Percentiles rank a stretch among this genome's conserved stretches.
Evolutionary conservation across 2,888 invertebrate species (phyloP).

Genomic region (Amphipoea oculea): DNA sequence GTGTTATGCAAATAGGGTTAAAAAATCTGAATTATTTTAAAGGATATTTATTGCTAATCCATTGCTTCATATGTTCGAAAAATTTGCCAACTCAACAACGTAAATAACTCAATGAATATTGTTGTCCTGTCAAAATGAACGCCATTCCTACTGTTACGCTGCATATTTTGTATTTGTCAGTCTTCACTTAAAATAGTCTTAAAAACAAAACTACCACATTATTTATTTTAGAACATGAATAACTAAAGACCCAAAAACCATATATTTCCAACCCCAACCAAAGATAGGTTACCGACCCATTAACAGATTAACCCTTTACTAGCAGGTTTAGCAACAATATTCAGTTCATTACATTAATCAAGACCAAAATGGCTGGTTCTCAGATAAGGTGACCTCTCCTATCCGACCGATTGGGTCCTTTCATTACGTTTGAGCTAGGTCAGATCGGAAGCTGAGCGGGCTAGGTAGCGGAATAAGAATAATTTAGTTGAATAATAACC

Average conservation of each 20-base stretch:
- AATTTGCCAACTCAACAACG: too few relatives aligned
- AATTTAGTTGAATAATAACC: neutral
- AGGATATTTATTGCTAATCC: too few relatives aligned
- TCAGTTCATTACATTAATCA: conserved; percentile 54
- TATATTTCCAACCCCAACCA: neutral
- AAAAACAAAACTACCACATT: neutral
- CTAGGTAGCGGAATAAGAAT: neutral
- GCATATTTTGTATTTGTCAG: too few relatives aligned
- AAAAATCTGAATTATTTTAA: too few relatives aligned
- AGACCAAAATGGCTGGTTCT: conserved; percentile 21
- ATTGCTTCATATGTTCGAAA: too few relatives aligned
- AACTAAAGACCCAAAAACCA: neutral
- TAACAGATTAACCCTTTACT: conserved; percentile 39
- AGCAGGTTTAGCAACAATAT: conserved; percentile 45
- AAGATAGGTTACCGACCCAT: conserved; percentile 6
- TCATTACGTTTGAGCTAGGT: conserved; percentile 37
- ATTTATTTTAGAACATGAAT: neutral
- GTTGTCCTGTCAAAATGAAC: too few relatives aligned
- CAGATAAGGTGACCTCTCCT: conserved; percentile 44
- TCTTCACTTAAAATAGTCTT: neutral
- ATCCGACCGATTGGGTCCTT: conserved; percentile 44
- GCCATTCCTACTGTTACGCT: too few relatives aligned
- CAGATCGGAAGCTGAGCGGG: neutral
- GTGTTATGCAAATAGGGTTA: too few relatives aligned
- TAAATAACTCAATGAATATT: too few relatives aligned